Evolutionary conservation across 2,888 invertebrate species (phyloP), one percentile per base, ranked within the genome.

Genomic region (Megastigmus dorsalis): DNA sequence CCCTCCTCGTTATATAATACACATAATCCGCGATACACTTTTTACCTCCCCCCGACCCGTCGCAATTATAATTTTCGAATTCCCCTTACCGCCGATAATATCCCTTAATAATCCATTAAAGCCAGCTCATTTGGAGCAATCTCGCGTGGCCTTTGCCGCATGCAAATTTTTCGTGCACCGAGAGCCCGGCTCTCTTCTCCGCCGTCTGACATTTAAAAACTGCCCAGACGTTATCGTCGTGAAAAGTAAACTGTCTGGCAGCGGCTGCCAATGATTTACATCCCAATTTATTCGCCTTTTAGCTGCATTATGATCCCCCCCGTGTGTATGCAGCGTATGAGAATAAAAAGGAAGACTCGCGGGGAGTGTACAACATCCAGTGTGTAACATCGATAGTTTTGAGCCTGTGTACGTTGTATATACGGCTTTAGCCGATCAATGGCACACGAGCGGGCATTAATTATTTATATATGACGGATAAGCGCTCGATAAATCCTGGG

Each of bases 251-350:
- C 45, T 50, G 36, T n/a, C 50, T 43, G 30, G 15, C 45, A 18
- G 38, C 28, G 15, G 7, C 23, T 18, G 18, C 28, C 9, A 50
- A 74, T 75, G 70, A 75, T 75, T 75, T 75, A 75, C 70, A 75
- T 75, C 65, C 75, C 75, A 75, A 75, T 70, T 75, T 70, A 75
- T 75, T 65, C 65, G 65, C n/a, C n/a, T 28, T 52, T 55, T 38
- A 15, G n/a, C n/a, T n/a, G n/a, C n/a, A n/a, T n/a, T n/a, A n/a
- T n/a, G n/a, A n/a, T n/a, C n/a, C n/a, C n/a, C n/a, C n/a, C 26
- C n/a, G 30, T 20, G 15, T 7, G 20, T 30, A 3, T 10, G 36
- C 13, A 5, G 7, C 36, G 13, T 3, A 28, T n/a, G 13, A 36
- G 15, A 50, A 65, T 43, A 43, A 55, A 57, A 43, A 72, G 54